phyloP scores from a whole-genome alignment of 2,888 invertebrate species.

The Polydrusus tereticollis region DNA sequence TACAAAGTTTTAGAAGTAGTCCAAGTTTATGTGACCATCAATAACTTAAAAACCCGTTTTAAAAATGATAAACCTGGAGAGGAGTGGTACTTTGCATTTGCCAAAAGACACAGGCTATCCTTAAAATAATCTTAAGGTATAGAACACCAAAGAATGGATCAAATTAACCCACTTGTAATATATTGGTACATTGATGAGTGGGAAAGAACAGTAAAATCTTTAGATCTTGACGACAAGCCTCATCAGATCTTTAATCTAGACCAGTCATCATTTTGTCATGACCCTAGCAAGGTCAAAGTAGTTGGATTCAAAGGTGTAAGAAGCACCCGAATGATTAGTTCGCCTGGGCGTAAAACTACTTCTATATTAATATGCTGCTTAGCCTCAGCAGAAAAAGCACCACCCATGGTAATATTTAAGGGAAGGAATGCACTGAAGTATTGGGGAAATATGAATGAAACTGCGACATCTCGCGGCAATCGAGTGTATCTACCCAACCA shows the following conservation, averaged over 20 bases:
- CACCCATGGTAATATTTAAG: conserved; percentile 35
- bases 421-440: too few relatives aligned
- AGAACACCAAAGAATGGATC: background rate
- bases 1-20: background rate
- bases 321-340: background rate
- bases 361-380: conserved; percentile 31
- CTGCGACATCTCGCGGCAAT: too few relatives aligned
- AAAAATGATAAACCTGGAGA: background rate
- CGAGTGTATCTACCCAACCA: too few relatives aligned
- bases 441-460: too few relatives aligned
- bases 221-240: background rate
- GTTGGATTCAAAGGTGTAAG: background rate
- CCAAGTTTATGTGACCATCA: background rate
- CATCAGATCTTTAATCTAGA: conserved; percentile 1
- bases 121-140: conserved; percentile 12
- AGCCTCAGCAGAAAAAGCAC: conserved; percentile 48
- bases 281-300: background rate
- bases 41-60: conserved; percentile 7
- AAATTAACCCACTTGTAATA: background rate
- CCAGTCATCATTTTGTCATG: background rate
- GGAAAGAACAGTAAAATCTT: background rate
- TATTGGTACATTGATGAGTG: background rate
- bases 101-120: background rate
- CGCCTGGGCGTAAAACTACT: conserved; percentile 39
- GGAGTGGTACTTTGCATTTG: background rate